Evolutionary conservation across 2,888 invertebrate species (phyloP), one percentile per base, ranked within the genome.

Genomic region (Meganola albula): DNA sequence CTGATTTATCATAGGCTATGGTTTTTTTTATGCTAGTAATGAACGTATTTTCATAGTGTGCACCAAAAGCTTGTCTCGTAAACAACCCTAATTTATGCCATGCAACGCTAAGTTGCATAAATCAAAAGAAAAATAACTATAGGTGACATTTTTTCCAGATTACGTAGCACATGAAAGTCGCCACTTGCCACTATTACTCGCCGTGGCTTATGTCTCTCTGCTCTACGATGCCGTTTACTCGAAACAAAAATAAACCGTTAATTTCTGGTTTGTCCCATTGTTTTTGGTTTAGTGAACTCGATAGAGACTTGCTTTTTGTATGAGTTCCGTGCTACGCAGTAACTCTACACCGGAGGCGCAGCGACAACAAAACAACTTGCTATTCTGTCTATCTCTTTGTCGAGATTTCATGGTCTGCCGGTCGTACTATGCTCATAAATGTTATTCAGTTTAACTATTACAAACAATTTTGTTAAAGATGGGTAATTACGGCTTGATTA

Each of bases 251-350:
- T 47, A 42, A 50, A 58, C 64, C 54, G 64, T 63, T 63, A 48
- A 45, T 54, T 54, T 46, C 50, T 58, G 54, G 57, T 52, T 52
- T 49, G 53, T 50, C 51, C 58, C 48, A 68, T 70, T 71, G 66
- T 70, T 64, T 66, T 56, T 65, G 54, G 63, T 68, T 63, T 67
- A 62, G 55, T 67, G 68, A 73, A 74, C 70, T 64, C 56, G 14
- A 37, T 34, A 35, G 48, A 53, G 48, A 38, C 36, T 42, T 41
- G 42, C 31, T 45, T 68, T 63, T 63, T 65, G 20, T 61, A 53
- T 66, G 52, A 55, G 54, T 55, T 59, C 39, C 46, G 54, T 61
- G 55, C 50, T 56, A 54, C 55, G 50, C 43, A 36, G 53, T 70
- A 71, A 72, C 59, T 59, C 48, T 52, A 74, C 34, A 61, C 63